A percentile compares a stretch with the other conserved stretches of the same genome.
phyloP scores from a whole-genome alignment of 2,888 invertebrate species.

The Steinernema hermaphroditum region DNA sequence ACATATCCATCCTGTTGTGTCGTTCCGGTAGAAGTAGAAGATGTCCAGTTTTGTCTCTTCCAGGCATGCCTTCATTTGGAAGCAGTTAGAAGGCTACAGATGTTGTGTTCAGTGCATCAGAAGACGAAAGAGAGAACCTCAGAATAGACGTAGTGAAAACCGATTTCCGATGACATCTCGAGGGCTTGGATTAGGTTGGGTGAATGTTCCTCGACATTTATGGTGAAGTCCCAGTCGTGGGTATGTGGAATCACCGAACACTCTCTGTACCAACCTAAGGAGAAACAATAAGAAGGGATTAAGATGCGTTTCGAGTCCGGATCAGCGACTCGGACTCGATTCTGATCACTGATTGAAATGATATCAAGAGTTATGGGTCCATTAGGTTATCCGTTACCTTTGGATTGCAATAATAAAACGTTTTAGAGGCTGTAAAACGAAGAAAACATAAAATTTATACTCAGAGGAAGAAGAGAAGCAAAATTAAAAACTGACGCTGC shows the following conservation, averaged over 20 bases:
- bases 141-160: neutral
- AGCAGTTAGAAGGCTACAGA: neutral
- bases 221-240: slow-evolving; percentile 13
- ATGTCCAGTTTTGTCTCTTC: neutral
- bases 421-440: too few relatives aligned
- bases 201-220: slow-evolving; percentile 16
- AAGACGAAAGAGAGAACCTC: neutral
- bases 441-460: too few relatives aligned
- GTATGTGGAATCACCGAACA: slow-evolving; percentile 32
- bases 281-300: too few relatives aligned
- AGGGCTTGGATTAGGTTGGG: neutral
- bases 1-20: neutral
- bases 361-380: too few relatives aligned
- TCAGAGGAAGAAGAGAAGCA: too few relatives aligned
- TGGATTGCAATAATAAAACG: too few relatives aligned
- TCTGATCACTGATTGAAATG: too few relatives aligned
- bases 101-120: too few relatives aligned
- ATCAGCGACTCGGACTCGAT: too few relatives aligned
- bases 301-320: too few relatives aligned
- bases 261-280: slow-evolving; percentile 22
- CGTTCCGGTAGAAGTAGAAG: slow-evolving; percentile 18
- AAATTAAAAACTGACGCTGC: too few relatives aligned
- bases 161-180: neutral
- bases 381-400: too few relatives aligned
- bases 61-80: slow-evolving; percentile 19